A percentile compares a stretch with the other conserved stretches of the same genome.
Conservation (phyloP, 2,888 invertebrate genomes). For the Hoplodrina ambigua region DNA sequence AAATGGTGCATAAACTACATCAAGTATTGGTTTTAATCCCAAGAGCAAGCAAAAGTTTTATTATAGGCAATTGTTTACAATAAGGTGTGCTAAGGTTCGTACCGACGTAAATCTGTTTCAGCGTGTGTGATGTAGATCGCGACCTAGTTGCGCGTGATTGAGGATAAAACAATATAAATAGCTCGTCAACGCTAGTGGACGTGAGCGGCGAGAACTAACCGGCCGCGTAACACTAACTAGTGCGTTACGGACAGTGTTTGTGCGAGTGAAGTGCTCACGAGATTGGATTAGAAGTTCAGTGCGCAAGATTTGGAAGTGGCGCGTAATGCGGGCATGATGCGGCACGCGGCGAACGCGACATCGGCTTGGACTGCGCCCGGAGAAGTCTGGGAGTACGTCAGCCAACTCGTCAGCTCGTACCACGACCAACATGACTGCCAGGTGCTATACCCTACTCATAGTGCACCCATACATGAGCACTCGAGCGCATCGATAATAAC, state of each 20-base stretch:
- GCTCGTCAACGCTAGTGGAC: conserved; percentile 85
- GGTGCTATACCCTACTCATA: conserved; percentile 70
- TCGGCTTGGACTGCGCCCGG: conserved; percentile 90
- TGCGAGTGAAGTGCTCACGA: conserved; percentile 65
- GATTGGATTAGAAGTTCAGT: conserved; percentile 53
- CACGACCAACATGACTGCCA: conserved; percentile 89
- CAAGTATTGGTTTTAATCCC: conserved; percentile 57
- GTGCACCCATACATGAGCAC: conserved; percentile 56
- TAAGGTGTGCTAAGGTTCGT: conserved; percentile 71
- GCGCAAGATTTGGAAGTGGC: conserved; percentile 58
- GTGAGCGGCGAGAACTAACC: conserved; percentile 71
- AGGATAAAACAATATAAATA: conserved; percentile 91
- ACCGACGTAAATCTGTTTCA: conserved; percentile 78
- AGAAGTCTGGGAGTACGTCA: conserved; percentile 93
- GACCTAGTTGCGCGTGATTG: conserved; percentile 89
- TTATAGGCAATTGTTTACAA: conserved; percentile 74
- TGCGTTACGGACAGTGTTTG: conserved; percentile 65
- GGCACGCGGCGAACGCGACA: conserved; percentile 84
- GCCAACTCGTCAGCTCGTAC: conserved; percentile 91
- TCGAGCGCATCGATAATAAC: conserved; percentile 73
- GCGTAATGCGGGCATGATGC: conserved; percentile 89
- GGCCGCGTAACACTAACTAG: conserved; percentile 70
- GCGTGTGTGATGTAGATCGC: conserved; percentile 86
- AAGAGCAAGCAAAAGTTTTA: conserved; percentile 61
- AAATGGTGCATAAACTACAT: conserved; percentile 5